Conservation (phyloP, 2,888 invertebrate genomes). For the Pteria penguin region DNA sequence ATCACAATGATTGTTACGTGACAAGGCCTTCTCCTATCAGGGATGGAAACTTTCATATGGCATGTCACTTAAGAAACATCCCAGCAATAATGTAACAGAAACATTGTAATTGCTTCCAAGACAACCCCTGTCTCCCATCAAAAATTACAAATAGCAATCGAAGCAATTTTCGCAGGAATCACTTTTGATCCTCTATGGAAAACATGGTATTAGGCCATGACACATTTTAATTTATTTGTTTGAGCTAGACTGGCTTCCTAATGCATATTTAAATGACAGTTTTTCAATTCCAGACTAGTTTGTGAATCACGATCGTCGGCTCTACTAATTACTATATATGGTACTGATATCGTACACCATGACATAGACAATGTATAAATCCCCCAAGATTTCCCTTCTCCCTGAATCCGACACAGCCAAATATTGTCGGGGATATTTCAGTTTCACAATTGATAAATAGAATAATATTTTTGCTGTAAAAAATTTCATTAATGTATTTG, state of each 20-base stretch:
- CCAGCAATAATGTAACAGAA: not conserved
- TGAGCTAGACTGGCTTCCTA: not conserved
- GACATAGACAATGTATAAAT: too few species aligned
- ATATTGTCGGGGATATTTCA: too few species aligned
- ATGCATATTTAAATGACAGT: constrained; percentile 18
- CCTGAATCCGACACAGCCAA: too few species aligned
- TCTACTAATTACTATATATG: too few species aligned
- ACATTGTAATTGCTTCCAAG: constrained; percentile 2
- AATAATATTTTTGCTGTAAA: too few species aligned
- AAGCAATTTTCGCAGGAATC: constrained; percentile 56
- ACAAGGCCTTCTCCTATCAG: not conserved
- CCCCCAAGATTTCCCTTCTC: too few species aligned
- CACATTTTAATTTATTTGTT: constrained; percentile 58
- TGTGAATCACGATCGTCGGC: too few species aligned
- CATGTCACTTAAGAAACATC: constrained; percentile 4
- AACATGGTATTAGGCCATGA: constrained; percentile 53
- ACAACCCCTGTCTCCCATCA: not conserved
- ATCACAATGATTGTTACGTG: not conserved
- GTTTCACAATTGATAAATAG: too few species aligned
- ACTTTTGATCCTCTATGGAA: constrained; percentile 56
- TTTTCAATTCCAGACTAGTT: not conserved
- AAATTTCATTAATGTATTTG: too few species aligned
- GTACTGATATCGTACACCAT: too few species aligned
- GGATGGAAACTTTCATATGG: not conserved
- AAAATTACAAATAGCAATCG: constrained; percentile 39